Evolutionary conservation across 2,888 invertebrate species (phyloP).

Genomic region (Drosophila ezoana): DNA sequence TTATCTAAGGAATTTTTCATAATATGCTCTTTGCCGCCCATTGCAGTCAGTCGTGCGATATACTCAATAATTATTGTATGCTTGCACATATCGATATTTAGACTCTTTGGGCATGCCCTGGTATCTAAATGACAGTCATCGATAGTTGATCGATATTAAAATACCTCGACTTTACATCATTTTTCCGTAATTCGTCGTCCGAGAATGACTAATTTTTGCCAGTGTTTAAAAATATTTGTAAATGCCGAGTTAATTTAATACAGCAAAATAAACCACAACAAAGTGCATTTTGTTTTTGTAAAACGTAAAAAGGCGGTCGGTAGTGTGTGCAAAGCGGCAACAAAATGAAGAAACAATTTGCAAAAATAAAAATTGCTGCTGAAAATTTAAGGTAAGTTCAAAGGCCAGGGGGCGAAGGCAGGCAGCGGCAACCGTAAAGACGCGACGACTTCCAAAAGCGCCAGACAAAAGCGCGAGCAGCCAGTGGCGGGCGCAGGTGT

Average conservation of each 20-base stretch:
- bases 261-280: constrained; percentile 46
- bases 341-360: constrained; percentile 85
- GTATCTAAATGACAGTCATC: constrained; percentile 13
- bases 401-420: constrained; percentile 55
- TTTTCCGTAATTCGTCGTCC: constrained; percentile 63
- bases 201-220: constrained; percentile 76
- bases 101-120: background rate
- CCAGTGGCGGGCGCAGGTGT: constrained; percentile 59
- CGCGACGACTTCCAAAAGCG: constrained; percentile 30
- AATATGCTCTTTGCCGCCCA: background rate
- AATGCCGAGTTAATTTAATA: constrained; percentile 68
- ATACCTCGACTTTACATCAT: constrained; percentile 54
- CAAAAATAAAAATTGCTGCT: constrained; percentile 85
- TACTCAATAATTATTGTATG: background rate
- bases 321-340: constrained; percentile 44
- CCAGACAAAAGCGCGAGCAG: constrained; percentile 42
- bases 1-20: no score
- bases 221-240: constrained; percentile 65
- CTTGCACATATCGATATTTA: constrained; percentile 18
- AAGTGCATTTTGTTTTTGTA: constrained; percentile 45
- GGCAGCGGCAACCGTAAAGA: constrained; percentile 27
- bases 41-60: no score
- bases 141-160: constrained; percentile 40
- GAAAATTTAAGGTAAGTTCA: constrained; percentile 84
- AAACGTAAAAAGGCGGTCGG: constrained; percentile 38